phyloP scores from a whole-genome alignment of 2,113 vertebrate genomes.

The Sylvilagus bachmani region DNA sequence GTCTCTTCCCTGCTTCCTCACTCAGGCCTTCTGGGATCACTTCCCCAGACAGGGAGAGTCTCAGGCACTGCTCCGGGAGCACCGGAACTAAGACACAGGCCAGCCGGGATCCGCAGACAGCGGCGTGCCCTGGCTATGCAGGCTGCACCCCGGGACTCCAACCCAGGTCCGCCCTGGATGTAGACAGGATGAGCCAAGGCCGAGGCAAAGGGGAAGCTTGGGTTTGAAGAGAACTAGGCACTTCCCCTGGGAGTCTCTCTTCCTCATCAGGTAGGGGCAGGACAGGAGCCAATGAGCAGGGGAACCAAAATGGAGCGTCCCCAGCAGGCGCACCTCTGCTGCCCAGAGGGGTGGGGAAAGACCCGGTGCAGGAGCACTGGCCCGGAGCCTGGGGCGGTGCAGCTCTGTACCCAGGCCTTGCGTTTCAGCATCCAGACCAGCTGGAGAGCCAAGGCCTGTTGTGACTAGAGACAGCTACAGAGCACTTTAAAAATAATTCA shows the following conservation, averaged over 20 bases:
- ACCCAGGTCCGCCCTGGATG: neutral
- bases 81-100: neutral
- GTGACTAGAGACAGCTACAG: neutral
- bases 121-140: too few relatives aligned
- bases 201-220: neutral
- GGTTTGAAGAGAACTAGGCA: neutral
- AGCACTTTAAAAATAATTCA: neutral
- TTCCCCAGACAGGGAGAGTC: neutral
- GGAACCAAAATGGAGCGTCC: neutral
- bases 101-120: neutral
- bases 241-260: neutral
- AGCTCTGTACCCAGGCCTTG: neutral
- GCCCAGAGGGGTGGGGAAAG: neutral
- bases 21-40: neutral
- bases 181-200: neutral
- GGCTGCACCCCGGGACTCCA: neutral
- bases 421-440: neutral
- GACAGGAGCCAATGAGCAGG: neutral
- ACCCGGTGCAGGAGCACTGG: neutral
- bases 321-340: neutral
- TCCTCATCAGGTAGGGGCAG: neutral
- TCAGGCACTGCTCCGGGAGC: neutral
- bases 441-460: neutral
- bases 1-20: neutral
- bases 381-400: neutral